Percentiles rank a stretch among this genome's conserved stretches.
Evolutionary conservation across 1,140 invertebrate species (phyloP).

Genomic region (Drosophila murphyi): DNA sequence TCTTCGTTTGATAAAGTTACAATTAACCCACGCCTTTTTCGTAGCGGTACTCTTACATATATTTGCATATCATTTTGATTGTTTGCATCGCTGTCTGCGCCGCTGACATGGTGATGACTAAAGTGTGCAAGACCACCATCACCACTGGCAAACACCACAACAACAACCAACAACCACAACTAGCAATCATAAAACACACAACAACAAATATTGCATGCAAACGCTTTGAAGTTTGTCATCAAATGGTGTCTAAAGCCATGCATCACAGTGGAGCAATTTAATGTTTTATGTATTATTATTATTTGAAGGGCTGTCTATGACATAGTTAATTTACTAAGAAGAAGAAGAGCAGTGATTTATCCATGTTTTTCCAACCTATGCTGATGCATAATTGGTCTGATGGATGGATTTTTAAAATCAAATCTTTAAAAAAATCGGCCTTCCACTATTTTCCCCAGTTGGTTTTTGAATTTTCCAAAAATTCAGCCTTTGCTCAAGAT

Average conservation of each 20-base stretch:
- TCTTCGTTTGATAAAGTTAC: constrained; percentile 78
- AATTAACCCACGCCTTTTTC: constrained; percentile 84
- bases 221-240: constrained; percentile 78
- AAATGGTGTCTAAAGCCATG: constrained; percentile 66
- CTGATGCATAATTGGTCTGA: too few relatives aligned
- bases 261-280: constrained; percentile 45
- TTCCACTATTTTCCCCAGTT: too few relatives aligned
- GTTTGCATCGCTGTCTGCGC: constrained; percentile 66
- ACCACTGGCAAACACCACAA: constrained; percentile 32
- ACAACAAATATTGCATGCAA: constrained; percentile 72
- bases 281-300: background rate
- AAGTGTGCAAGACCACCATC: constrained; percentile 65
- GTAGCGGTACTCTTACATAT: constrained; percentile 83
- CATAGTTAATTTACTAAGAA: too few relatives aligned
- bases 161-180: constrained; percentile 24
- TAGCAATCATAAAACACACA: constrained; percentile 68
- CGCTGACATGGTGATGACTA: constrained; percentile 76
- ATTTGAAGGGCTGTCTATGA: background rate
- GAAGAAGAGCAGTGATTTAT: too few relatives aligned
- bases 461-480: too few relatives aligned
- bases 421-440: too few relatives aligned
- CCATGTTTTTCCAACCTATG: too few relatives aligned
- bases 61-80: constrained; percentile 84
- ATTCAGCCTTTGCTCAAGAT: too few relatives aligned
- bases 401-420: too few relatives aligned